Evolutionary conservation across 2,113 vertebrate species (phyloP), one percentile per base, ranked within the genome.

Genomic region (Caranx ignobilis): DNA sequence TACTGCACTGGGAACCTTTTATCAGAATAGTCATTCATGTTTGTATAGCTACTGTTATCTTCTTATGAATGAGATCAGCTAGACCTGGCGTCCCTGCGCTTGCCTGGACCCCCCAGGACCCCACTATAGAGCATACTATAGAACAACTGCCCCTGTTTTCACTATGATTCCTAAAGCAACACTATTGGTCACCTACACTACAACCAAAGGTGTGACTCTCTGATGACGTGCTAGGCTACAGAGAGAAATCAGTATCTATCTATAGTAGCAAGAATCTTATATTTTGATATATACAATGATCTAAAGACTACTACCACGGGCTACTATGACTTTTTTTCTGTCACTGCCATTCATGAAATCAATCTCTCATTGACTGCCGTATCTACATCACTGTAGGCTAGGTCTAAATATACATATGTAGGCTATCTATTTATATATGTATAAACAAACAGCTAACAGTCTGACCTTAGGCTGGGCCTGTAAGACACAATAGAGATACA

Each of bases 271-370:
- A 35, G 4, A 48, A 12, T 43, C 50, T 19, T 5, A 39, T 18
- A 55, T 37, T 47, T 37, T 21, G 12, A 64, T 62, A 2, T 16
- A 52, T 32, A 15, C 63, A 52, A 5, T 13, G 12, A 54, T 56
- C 19, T 2, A 6, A 21, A 69, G 32, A 72, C 34, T 70, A 84
- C 75, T 56, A 59, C 63, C 16, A 52, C 3, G 19, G 48, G 48
- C 15, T 82, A 71, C 65, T 76, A 62, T 62, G 57, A 65, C 59
- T 64, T 68, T 34, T 50, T 64, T 65, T 26, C 18, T 34, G 43
- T 74, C 55, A 76, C 74, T 76, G 70, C 64, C 91, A 92, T 94
- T 94, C 91, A 93, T 85, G 90, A 86, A 91, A 74, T 16, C 71
- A 39, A 57, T 71, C 81, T 32, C 66, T 66, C 60, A 84, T 60